Percentiles rank a stretch among this genome's conserved stretches.
Evolutionary conservation across 2,888 invertebrate genomes (phyloP).

Genomic region (Mermis nigrescens): DNA sequence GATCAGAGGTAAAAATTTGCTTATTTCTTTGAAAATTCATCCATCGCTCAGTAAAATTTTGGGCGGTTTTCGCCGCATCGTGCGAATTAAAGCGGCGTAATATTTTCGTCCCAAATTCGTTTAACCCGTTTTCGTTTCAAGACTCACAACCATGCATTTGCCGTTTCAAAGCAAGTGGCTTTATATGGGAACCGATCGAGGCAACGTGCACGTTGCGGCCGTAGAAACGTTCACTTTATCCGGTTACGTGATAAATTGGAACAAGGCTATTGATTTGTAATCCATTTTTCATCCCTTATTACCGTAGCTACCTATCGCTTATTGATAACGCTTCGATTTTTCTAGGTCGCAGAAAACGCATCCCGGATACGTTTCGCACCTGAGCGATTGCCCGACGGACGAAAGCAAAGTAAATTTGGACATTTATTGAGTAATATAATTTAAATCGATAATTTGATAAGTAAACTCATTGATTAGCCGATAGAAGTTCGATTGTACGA

Average conservation of each 20-base stretch:
- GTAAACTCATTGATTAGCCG: no score
- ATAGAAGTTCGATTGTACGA: no score
- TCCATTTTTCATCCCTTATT: conserved; percentile 17
- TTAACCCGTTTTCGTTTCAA: conserved; percentile 33
- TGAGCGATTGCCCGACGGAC: conserved; percentile 89
- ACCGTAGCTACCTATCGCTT: no score
- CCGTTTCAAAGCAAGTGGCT: conserved; percentile 95
- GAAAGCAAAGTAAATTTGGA: conserved; percentile 80
- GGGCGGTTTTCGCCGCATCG: no score
- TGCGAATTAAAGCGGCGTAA: no score
- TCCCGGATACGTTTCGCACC: conserved; percentile 83
- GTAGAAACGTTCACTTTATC: conserved; percentile 85
- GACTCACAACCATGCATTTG: conserved; percentile 80
- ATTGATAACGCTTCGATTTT: conserved; percentile 31
- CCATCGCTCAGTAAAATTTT: no score
- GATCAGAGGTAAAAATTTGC: no score
- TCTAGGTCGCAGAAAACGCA: conserved; percentile 76
- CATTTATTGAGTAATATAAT: no score
- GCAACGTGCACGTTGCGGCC: conserved; percentile 91
- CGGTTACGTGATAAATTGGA: conserved; percentile 98
- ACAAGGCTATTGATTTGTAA: conserved; percentile 96
- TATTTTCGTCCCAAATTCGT: no score
- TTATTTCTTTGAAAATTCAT: no score
- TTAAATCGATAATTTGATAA: no score
- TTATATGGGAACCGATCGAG: conserved; percentile 89